Percentiles rank a stretch among this genome's conserved stretches.
phyloP scores from a whole-genome alignment of 92 coral and sea anemone genomes.

The Zoanthus sociatus region DNA sequence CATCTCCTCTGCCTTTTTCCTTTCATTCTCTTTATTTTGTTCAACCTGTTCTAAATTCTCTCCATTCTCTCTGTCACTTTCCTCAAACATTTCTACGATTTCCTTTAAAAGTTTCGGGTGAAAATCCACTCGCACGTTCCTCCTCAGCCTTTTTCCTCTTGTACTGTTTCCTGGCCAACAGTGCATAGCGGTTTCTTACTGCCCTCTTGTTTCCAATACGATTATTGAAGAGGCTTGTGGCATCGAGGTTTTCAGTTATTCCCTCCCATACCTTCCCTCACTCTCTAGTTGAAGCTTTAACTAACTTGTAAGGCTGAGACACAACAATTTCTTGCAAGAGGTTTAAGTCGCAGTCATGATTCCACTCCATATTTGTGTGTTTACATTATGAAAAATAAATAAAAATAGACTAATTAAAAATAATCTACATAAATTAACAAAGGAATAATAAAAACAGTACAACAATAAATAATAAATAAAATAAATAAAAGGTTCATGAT shows the following conservation, averaged over 20 bases:
- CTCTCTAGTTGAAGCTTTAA: neutral
- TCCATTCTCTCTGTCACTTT: conserved; percentile 39
- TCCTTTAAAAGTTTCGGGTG: conserved; percentile 47
- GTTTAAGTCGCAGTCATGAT: neutral
- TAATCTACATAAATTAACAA: neutral
- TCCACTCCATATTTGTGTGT: neutral
- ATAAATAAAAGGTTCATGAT: too few species aligned
- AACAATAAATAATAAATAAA: neutral
- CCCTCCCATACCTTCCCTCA: neutral
- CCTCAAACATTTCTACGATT: conserved; percentile 43
- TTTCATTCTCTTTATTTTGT: conserved; percentile 38
- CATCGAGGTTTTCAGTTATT: neutral
- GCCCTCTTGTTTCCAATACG: conserved; percentile 33
- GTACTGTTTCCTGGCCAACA: conserved; percentile 6
- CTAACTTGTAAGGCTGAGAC: neutral
- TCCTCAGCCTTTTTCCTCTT: conserved; percentile 55
- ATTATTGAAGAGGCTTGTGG: neutral
- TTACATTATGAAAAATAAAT: neutral
- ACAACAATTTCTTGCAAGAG: neutral
- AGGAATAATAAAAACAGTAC: neutral
- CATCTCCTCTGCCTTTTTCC: conserved; percentile 56
- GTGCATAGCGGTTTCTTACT: conserved; percentile 51
- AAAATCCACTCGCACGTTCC: conserved; percentile 55
- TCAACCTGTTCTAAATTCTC: conserved; percentile 33
- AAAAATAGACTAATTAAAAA: neutral